Evolutionary conservation across 2,797 vertebrate genomes (phyloP).

Genomic region (Pantherophis alleghaniensis): DNA sequence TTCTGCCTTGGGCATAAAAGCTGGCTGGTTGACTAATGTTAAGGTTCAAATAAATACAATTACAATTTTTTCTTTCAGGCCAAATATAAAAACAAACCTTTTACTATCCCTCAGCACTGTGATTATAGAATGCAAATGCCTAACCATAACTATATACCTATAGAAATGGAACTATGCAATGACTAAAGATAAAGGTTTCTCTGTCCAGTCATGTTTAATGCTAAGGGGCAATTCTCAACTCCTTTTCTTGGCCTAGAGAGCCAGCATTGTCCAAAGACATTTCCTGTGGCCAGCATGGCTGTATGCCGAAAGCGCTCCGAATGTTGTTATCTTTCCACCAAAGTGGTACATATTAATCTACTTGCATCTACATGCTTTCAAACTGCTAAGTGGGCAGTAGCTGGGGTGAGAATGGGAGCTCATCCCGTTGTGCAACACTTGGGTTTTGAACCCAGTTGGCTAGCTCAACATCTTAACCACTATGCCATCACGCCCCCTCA

Average conservation of each 20-base stretch:
- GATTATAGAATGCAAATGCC: slow-evolving; percentile 53
- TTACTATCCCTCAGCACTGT: slow-evolving; percentile 48
- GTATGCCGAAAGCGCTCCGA: too few species aligned
- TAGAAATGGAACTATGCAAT: slow-evolving; percentile 48
- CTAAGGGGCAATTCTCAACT: not conserved
- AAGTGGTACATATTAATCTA: not conserved
- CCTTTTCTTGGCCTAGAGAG: not conserved
- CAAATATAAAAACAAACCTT: slow-evolving; percentile 51
- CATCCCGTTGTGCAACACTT: not conserved
- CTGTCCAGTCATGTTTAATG: not conserved
- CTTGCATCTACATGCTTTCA: not conserved
- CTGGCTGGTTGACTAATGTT: slow-evolving; percentile 35
- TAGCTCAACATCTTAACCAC: not conserved
- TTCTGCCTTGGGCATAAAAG: not conserved
- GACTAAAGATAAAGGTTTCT: not conserved
- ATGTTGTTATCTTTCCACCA: not conserved
- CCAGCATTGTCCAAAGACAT: not conserved
- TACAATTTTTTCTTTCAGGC: slow-evolving; percentile 31
- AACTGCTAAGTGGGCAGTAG: not conserved
- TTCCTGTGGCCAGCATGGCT: not conserved
- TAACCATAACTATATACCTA: slow-evolving; percentile 59
- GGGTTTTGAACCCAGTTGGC: not conserved
- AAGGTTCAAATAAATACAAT: slow-evolving; percentile 44
- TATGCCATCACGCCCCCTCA: not conserved
- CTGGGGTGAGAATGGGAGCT: not conserved